phyloP scores from a whole-genome alignment of 2,113 vertebrate species.

The Geococcyx californianus region DNA sequence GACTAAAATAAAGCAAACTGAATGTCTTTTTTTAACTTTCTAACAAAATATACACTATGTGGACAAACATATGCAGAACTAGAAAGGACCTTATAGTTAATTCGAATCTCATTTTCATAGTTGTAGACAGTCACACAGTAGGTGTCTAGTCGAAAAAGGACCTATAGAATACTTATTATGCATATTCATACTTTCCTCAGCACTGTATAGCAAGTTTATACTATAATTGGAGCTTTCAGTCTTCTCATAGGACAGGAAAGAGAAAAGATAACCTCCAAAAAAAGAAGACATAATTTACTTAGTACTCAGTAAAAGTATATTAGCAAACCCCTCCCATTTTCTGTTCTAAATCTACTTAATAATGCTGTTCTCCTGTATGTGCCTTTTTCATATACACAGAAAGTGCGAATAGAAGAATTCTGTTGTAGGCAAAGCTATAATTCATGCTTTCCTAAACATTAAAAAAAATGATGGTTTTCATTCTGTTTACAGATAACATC shows the following conservation, averaged over 20 bases:
- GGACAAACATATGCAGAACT: neutral
- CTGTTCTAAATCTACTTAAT: neutral
- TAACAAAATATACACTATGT: neutral
- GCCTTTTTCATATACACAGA: neutral
- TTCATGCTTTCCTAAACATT: neutral
- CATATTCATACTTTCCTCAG: neutral
- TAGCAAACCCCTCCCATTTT: neutral
- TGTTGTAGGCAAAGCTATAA: neutral
- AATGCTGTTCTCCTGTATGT: neutral
- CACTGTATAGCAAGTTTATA: neutral
- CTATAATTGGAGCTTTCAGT: neutral
- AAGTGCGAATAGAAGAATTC: neutral
- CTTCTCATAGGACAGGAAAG: neutral
- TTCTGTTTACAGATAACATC: constrained; percentile 88
- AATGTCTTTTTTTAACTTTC: neutral
- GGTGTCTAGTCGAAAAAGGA: neutral
- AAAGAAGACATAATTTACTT: neutral
- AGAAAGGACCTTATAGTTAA: neutral
- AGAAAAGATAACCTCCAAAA: neutral
- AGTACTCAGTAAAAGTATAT: neutral
- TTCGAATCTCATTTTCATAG: neutral
- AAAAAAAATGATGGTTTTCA: neutral
- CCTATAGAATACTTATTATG: neutral
- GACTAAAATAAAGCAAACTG: neutral
- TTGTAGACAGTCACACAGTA: neutral